A percentile compares a stretch with the other conserved stretches of the same genome.
These are phyloP conservation scores for Drosophila sproati DNA, from an alignment of 1,140 invertebrate species.

Conservation along the genomic window DNA sequence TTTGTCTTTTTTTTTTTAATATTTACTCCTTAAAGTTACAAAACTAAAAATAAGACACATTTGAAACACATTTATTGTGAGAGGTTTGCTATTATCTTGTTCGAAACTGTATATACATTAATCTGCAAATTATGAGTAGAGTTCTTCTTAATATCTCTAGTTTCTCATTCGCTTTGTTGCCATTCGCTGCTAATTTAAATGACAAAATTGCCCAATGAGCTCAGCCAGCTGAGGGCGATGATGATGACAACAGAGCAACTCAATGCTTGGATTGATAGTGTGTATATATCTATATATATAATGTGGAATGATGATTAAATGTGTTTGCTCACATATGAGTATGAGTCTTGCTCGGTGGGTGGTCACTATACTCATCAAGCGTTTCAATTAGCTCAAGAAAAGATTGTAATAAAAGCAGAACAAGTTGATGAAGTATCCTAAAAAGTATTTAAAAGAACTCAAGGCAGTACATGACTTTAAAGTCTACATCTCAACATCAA, in stretches of 20 bases:
- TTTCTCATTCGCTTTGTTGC: slow-evolving; percentile 22
- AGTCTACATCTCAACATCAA: no score
- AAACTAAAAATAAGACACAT: no score
- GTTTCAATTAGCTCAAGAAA: slow-evolving; percentile 9
- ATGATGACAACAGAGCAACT: slow-evolving; percentile 36
- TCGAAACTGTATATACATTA: neutral
- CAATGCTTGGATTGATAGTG: neutral
- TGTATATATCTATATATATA: neutral
- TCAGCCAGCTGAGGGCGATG: slow-evolving; percentile 30
- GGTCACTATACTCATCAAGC: neutral
- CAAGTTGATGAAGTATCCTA: neutral
- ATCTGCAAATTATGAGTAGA: slow-evolving; percentile 25
- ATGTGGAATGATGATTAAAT: slow-evolving; percentile 18
- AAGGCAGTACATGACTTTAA: no score
- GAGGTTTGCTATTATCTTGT: neutral
- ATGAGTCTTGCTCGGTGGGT: no score
- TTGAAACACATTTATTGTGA: neutral
- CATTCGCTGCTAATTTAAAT: slow-evolving; percentile 43
- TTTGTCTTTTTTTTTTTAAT: no score
- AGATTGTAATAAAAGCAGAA: neutral
- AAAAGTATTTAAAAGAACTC: neutral
- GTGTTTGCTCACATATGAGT: slow-evolving; percentile 12
- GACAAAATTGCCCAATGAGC: slow-evolving; percentile 36
- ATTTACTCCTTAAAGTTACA: no score
- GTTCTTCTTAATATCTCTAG: no score